Evolutionary conservation across 1,140 invertebrate genomes (phyloP), one percentile per base, ranked within the genome.

Genomic region (Lutraria rhynchaena): DNA sequence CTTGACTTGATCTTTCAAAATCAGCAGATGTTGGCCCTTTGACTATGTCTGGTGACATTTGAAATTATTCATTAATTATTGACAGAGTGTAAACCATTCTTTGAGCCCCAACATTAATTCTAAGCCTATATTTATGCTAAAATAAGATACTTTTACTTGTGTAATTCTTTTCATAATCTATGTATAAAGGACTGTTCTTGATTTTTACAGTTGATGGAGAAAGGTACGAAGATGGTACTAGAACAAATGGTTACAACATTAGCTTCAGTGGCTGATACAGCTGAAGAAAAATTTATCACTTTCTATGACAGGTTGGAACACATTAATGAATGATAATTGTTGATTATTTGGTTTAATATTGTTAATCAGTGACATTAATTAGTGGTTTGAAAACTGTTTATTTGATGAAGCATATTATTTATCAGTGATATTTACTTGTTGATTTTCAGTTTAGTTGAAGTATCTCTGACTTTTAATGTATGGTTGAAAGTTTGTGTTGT

Each of bases 231-330:
- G 93, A 93, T 99, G 55, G 99, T 99, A 1, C 92, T 99, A 55
- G 98, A 99, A 93, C 99, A 99, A 93, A 96, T 95, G 95, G 98
- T 99, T 1, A 99, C 99, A 0, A 99, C 99, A 11, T 97, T 99
- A 63, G 98, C 99, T 9, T 99, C 98, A 5, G 96, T 99, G 9
- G 99, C 99, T n/a, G 99, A 99, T 91, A 99, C 98, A 0, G 96
- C 97, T 5, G 98, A 99, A 92, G 97, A 99, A 88, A 97, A 99
- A 88, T 99, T 99, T 92, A 94, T 96, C 35, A 92, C 93, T 15
- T 95, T 95, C 90, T 95, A 95, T 88, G 95, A 95, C 81, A 93
- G 92, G 91, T 94, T 41, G 82, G 82, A n/a, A n/a, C n/a, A 73
- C 82, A 9, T 67, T 61, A 41, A 24, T 29, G 3, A 15, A 63